A percentile compares a stretch with the other conserved stretches of the same genome.
These are phyloP conservation scores for Drosophila niveifrons DNA, from an alignment of 2,888 invertebrate genomes.

Conservation along the genomic window DNA sequence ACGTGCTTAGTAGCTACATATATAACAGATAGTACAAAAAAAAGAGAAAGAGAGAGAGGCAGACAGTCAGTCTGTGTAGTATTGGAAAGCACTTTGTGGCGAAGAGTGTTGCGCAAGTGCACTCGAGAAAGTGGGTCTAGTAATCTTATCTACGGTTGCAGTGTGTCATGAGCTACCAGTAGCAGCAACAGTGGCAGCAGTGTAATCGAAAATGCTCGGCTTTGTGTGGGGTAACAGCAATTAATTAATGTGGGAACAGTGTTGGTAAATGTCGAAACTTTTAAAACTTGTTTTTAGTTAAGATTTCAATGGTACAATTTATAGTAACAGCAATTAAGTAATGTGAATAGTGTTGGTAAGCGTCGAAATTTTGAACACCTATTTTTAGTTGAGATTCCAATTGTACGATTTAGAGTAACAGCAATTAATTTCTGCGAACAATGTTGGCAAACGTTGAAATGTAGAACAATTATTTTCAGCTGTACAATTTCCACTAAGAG, in stretches of 20 bases:
- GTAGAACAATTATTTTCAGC: no score
- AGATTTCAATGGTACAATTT: no score
- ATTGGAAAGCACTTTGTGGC: conserved; percentile 10
- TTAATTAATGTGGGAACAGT: not conserved
- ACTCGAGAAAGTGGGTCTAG: conserved; percentile 27
- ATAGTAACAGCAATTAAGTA: no score
- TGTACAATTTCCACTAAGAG: no score
- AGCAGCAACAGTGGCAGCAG: not conserved
- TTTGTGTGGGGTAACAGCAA: not conserved
- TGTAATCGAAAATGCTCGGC: conserved; percentile 3
- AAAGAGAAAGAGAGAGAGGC: not conserved
- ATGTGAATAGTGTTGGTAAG: no score
- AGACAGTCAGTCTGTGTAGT: not conserved
- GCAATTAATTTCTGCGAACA: no score
- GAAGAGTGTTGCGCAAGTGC: conserved; percentile 14
- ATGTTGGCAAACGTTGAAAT: no score
- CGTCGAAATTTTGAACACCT: no score
- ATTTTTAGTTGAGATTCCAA: no score
- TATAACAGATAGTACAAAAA: not conserved
- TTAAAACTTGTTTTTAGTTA: no score
- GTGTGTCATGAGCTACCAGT: not conserved
- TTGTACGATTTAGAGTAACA: no score
- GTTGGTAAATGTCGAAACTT: conserved; percentile 1
- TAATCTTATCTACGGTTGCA: conserved; percentile 29
- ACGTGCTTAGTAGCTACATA: conserved; percentile 2